These are phyloP conservation scores for Listronotus bonariensis DNA, from an alignment of 1,140 invertebrate species.

Conservation along the genomic window DNA sequence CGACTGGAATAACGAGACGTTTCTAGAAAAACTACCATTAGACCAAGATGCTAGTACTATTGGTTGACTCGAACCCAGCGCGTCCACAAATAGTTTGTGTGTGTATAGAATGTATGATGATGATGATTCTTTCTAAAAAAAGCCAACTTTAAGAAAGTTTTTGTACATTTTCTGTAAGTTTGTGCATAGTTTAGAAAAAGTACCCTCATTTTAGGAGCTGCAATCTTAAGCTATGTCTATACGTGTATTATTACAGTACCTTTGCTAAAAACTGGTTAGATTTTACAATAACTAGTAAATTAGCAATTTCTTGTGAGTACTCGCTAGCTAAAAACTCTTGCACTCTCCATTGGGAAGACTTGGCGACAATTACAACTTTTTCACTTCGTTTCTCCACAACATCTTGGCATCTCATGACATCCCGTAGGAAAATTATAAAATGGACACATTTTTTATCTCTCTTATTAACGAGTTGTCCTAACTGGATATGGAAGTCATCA, in stretches of 20 bases:
- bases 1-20: slow-evolving; percentile 67
- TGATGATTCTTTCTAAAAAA: slow-evolving; percentile 57
- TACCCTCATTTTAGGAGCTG: too few species aligned
- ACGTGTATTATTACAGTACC: neutral
- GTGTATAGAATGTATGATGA: slow-evolving; percentile 73
- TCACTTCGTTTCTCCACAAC: slow-evolving; percentile 64
- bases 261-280: slow-evolving; percentile 45
- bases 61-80: slow-evolving; percentile 66
- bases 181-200: too few species aligned
- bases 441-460: slow-evolving; percentile 60
- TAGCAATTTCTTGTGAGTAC: slow-evolving; percentile 65
- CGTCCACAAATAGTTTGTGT: slow-evolving; percentile 70
- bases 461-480: slow-evolving; percentile 24
- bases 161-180: too few species aligned
- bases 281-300: slow-evolving; percentile 68
- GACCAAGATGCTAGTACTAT: slow-evolving; percentile 70
- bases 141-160: neutral
- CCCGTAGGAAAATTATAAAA: slow-evolving; percentile 68
- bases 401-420: slow-evolving; percentile 61
- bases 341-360: slow-evolving; percentile 71
- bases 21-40: slow-evolving; percentile 63
- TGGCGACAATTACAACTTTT: slow-evolving; percentile 67
- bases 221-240: neutral
- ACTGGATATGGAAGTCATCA: slow-evolving; percentile 38
- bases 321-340: slow-evolving; percentile 67